Base-by-base conservation (phyloP, 2,888 invertebrate genomes). In the Hipparchia sbordonii region DNA sequence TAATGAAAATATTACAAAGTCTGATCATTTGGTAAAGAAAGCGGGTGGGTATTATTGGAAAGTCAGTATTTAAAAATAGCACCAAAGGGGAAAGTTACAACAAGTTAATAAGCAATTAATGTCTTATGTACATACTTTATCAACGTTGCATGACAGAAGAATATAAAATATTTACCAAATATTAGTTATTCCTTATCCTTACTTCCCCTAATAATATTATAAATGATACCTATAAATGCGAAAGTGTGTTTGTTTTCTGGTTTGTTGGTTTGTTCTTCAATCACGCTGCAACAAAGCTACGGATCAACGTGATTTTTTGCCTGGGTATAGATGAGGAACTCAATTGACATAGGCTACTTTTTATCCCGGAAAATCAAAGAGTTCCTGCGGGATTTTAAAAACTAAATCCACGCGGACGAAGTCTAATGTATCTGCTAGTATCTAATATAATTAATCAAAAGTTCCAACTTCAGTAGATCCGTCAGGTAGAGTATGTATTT, bases 41-140 rank as follows among this genome's bases (percentile, higher is more conserved):
- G 62, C 39, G 13, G 62, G 13, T 62, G 13, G 7, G 46, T 46
- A 46, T 13, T 62, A 62, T 46, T 46, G 62, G 46, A 46, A 62
- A 45, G 46, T 48, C 10, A 45, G 46, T 13, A 5, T 13, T 12
- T 65, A 65, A 65, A 65, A 51, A 65, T 54, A 66, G 12, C 45
- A 52, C 33, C 33, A 59, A 57, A 6, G 12, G 52, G 63, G 39
- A 67, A 65, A 68, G 7, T 48, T 7, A 39, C 5, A 5, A 2
- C 67, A 59, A 52, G 62, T 46, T 71, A 67, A 67, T 57, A 51
- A 71, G 72, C 71, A 71, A 72, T 76, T 71, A 74, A 67, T 66
- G 68, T 72, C 70, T 70, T 72, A 57, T n/a, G n/a, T 23, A 23
- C 0, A 23, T 23, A 23, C 23, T 71, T 72, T 65, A 68, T 23